Evolutionary conservation across 1,140 invertebrate genomes (phyloP).

Genomic region (Neelides sp.): DNA sequence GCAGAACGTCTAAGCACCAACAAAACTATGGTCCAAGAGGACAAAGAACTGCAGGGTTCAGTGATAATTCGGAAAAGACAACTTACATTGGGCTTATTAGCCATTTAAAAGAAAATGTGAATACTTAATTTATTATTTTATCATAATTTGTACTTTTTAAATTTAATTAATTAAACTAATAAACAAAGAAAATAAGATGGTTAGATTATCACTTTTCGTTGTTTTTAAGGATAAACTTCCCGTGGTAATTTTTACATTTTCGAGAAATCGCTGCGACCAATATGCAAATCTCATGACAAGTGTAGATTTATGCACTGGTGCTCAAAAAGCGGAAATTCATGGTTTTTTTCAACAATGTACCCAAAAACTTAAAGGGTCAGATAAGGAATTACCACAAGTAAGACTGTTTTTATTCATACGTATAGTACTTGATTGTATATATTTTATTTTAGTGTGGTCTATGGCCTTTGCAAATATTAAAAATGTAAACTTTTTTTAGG

Average conservation of each 20-base stretch:
- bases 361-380: constrained; percentile 65
- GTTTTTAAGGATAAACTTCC: constrained; percentile 63
- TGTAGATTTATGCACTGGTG: constrained; percentile 65
- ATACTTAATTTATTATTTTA: too few species aligned
- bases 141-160: too few species aligned
- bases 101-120: constrained; percentile 51
- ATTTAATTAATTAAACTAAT: too few species aligned
- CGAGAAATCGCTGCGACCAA: constrained; percentile 71
- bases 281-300: constrained; percentile 55
- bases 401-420: too few species aligned
- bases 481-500: constrained; percentile 35
- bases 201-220: neutral
- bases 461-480: neutral
- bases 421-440: constrained; percentile 4
- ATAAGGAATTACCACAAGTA: constrained; percentile 80
- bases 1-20: constrained; percentile 43
- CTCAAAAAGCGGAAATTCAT: constrained; percentile 70
- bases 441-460: constrained; percentile 2
- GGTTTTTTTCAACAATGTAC: constrained; percentile 73
- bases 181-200: too few species aligned
- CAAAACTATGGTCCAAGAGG: constrained; percentile 46
- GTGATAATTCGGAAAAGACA: constrained; percentile 52
- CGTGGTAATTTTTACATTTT: constrained; percentile 87
- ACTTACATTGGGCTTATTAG: constrained; percentile 74
- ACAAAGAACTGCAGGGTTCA: constrained; percentile 23